Percentiles rank a stretch among this genome's conserved stretches.
phyloP scores from a whole-genome alignment of 2,888 invertebrate species.

The Agrotis ipsilon region DNA sequence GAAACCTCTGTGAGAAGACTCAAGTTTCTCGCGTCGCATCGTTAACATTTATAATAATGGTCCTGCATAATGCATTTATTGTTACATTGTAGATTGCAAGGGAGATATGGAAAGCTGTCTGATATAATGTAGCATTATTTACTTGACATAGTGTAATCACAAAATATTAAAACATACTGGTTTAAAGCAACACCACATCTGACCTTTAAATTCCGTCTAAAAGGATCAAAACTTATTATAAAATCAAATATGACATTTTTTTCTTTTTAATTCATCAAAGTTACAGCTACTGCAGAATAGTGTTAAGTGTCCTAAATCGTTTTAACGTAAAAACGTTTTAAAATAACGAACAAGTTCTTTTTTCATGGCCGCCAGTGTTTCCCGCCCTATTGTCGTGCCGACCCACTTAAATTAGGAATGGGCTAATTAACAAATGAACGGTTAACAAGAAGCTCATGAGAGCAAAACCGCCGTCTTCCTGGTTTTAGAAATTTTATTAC shows the following conservation, averaged over 20 bases:
- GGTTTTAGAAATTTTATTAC: constrained; percentile 3
- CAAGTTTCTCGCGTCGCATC: constrained; percentile 40
- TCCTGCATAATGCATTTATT: constrained; percentile 54
- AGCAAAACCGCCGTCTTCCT: constrained; percentile 7
- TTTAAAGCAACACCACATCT: not conserved
- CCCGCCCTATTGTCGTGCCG: constrained; percentile 6
- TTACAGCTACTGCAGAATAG: not conserved
- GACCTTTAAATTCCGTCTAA: not conserved
- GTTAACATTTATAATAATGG: constrained; percentile 39
- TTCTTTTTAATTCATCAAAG: not conserved
- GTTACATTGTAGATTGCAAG: constrained; percentile 41
- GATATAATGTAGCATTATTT: not conserved
- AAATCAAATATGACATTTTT: too few species aligned
- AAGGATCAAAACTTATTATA: not conserved
- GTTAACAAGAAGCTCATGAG: constrained; percentile 20
- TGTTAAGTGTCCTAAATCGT: not conserved
- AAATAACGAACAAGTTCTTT: constrained; percentile 15
- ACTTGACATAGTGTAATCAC: not conserved
- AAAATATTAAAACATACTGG: not conserved
- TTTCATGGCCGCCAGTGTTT: constrained; percentile 6
- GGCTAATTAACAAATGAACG: constrained; percentile 37
- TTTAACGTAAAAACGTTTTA: not conserved
- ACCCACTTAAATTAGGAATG: constrained; percentile 44
- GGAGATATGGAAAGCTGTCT: constrained; percentile 10
- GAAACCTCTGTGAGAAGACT: constrained; percentile 47